These are phyloP conservation scores for Pteria penguin DNA, from an alignment of 2,888 invertebrate species.

Conservation along the genomic window DNA sequence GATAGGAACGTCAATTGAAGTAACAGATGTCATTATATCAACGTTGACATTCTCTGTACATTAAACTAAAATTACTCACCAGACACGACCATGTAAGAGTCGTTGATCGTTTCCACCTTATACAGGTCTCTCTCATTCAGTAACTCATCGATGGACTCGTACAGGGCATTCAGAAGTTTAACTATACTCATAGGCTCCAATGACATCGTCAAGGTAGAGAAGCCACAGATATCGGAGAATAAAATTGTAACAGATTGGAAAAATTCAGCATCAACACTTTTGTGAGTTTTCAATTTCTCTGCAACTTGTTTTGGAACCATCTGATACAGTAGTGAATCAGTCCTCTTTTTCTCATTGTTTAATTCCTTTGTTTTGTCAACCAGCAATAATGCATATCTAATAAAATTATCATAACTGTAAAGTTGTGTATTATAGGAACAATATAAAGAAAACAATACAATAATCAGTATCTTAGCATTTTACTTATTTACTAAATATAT, in stretches of 20 bases:
- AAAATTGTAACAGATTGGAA: constrained; percentile 52
- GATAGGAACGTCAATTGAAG: no score
- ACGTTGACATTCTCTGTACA: no score
- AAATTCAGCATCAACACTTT: constrained; percentile 53
- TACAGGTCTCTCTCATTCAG: constrained; percentile 52
- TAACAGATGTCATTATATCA: no score
- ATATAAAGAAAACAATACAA: no score
- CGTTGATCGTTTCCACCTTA: constrained; percentile 61
- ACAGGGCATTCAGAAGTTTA: constrained; percentile 49
- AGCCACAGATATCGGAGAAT: constrained; percentile 54
- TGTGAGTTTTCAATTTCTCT: constrained; percentile 59
- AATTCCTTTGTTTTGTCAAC: constrained; percentile 68
- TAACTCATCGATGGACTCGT: constrained; percentile 46
- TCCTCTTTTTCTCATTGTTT: constrained; percentile 62
- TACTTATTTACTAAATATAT: no score
- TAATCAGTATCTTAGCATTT: no score
- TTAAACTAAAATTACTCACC: constrained; percentile 49
- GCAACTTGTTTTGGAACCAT: constrained; percentile 65
- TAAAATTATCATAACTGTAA: no score
- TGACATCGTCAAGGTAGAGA: constrained; percentile 34
- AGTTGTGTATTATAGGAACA: no score
- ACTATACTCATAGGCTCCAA: constrained; percentile 49
- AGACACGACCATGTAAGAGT: constrained; percentile 61
- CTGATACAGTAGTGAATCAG: constrained; percentile 63
- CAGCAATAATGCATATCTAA: constrained; percentile 65